Evolutionary conservation across 2,113 vertebrate genomes (phyloP).

Genomic region (Catharus fuscescens): DNA sequence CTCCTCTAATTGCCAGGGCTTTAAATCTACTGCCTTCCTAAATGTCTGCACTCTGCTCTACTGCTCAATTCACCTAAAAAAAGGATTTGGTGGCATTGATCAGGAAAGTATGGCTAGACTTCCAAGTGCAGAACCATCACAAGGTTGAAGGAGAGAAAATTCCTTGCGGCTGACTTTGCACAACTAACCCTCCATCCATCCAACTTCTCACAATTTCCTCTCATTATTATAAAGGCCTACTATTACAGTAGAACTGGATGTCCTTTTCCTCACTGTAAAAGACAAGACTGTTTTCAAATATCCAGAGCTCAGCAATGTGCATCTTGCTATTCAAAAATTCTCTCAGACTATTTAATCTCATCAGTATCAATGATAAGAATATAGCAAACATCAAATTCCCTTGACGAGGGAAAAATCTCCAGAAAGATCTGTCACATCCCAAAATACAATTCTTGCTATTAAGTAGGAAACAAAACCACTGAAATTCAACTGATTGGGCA

Average conservation of each 20-base stretch:
- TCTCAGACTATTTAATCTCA: conserved; percentile 23
- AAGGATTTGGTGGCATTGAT: background rate
- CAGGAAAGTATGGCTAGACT: background rate
- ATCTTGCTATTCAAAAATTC: conserved; percentile 26
- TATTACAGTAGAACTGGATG: background rate
- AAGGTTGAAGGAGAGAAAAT: background rate
- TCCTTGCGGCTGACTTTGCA: background rate
- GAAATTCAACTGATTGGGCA: background rate
- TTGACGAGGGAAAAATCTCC: background rate
- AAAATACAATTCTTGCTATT: background rate
- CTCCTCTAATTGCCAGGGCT: background rate
- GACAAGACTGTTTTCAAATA: conserved; percentile 23
- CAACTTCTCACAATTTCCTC: background rate
- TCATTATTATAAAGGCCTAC: background rate
- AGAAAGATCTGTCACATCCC: background rate
- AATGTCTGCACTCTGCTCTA: background rate
- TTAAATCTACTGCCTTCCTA: background rate
- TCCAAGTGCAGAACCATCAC: background rate
- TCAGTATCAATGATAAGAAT: conserved; percentile 22
- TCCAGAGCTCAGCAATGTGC: background rate
- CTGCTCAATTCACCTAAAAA: background rate
- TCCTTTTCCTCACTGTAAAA: background rate
- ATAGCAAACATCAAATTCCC: conserved; percentile 22
- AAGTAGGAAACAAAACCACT: background rate
- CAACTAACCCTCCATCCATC: background rate